phyloP scores from a whole-genome alignment of 64 coral and sea anemone species.

The Pocillopora damicornis region DNA sequence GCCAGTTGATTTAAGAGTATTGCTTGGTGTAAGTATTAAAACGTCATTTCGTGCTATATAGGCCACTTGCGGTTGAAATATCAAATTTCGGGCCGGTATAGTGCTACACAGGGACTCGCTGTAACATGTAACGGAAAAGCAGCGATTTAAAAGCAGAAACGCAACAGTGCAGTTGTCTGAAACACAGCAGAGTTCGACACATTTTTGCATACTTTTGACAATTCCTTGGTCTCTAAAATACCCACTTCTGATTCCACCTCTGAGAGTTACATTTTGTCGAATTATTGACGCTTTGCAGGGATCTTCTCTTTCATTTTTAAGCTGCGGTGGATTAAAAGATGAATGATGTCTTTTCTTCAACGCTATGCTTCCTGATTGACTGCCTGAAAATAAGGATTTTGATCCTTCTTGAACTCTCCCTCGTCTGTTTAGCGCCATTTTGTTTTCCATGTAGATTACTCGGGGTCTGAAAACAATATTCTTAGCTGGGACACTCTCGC shows the following conservation, averaged over 20 bases:
- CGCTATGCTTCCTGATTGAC: background rate
- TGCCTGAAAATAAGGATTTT: background rate
- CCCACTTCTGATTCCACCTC: conserved; percentile 71
- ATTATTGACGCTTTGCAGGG: background rate
- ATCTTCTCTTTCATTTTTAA: background rate
- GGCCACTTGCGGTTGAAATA: conserved; percentile 39
- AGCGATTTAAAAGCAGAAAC: conserved; percentile 69
- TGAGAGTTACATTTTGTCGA: conserved; percentile 51
- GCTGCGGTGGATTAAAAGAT: background rate
- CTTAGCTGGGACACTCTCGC: conserved; percentile 62
- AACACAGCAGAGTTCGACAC: conserved; percentile 62
- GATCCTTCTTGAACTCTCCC: background rate
- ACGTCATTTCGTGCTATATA: background rate
- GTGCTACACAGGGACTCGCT: conserved; percentile 43
- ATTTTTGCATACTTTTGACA: conserved; percentile 53
- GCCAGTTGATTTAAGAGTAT: background rate
- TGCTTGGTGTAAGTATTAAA: background rate
- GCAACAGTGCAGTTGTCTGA: conserved; percentile 61
- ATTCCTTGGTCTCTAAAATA: conserved; percentile 72
- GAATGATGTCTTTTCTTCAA: background rate
- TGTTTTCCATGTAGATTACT: conserved; percentile 45
- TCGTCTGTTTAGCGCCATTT: background rate
- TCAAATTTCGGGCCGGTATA: conserved; percentile 43
- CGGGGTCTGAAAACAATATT: conserved; percentile 63
- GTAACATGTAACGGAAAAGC: conserved; percentile 68